phyloP scores from a whole-genome alignment of 2,888 invertebrate species.

The Beris chalybata region DNA sequence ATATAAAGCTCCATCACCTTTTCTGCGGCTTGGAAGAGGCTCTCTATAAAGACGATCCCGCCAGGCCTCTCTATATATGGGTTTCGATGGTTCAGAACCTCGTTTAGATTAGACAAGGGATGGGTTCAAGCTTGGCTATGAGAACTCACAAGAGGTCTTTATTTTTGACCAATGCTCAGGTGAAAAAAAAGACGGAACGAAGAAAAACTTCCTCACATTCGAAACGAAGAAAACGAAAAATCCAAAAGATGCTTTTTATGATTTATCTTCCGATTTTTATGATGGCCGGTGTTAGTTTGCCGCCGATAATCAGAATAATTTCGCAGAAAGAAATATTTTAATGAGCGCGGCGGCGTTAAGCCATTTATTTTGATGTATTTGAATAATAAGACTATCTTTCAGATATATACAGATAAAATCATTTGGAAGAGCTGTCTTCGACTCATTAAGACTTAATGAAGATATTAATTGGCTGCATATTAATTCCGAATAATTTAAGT shows the following conservation, averaged over 20 bases:
- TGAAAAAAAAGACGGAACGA: too few species aligned
- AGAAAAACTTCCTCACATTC: too few species aligned
- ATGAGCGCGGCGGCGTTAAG: conserved; percentile 31
- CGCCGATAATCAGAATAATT: conserved; percentile 21
- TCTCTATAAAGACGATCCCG: too few species aligned
- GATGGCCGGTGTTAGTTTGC: conserved; percentile 32
- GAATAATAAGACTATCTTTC: conserved; percentile 29
- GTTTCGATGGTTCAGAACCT: too few species aligned
- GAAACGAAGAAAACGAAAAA: conserved; percentile 13
- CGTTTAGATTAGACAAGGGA: too few species aligned
- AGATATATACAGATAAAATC: conserved; percentile 16
- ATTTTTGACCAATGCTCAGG: too few species aligned
- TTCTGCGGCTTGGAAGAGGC: too few species aligned
- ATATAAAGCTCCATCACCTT: too few species aligned
- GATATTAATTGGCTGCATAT: conserved; percentile 26
- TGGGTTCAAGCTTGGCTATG: too few species aligned
- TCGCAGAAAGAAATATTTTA: conserved; percentile 19
- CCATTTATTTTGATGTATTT: conserved; percentile 32
- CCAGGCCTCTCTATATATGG: too few species aligned
- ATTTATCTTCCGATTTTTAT: conserved; percentile 30
- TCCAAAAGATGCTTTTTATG: conserved; percentile 29
- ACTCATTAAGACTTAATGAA: conserved; percentile 13
- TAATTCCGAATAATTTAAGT: conserved; percentile 20
- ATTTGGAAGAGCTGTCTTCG: conserved; percentile 29
- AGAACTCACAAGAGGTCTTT: too few species aligned